Percentiles rank a stretch among this genome's conserved stretches.
These are phyloP conservation scores for Diplosoma virens DNA, from an alignment of 23 tunicate species.

Conservation along the genomic window DNA sequence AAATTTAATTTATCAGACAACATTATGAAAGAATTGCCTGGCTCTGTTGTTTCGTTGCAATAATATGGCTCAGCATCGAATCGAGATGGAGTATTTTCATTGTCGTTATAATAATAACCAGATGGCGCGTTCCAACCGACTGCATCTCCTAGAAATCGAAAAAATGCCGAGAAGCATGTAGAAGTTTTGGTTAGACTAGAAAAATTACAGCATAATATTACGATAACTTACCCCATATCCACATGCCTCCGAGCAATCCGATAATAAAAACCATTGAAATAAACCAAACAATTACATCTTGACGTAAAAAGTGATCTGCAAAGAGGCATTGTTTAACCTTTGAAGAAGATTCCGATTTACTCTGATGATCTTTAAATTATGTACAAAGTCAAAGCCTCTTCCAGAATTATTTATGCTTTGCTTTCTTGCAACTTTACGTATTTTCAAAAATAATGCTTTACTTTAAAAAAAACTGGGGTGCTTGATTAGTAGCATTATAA, in stretches of 20 bases:
- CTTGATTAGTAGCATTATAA: no score
- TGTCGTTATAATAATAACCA: conserved; percentile 61
- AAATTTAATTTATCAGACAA: not conserved
- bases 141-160: conserved; percentile 52
- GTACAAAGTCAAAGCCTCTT: no score
- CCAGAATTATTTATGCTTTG: no score
- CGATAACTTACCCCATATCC: conserved; percentile 85
- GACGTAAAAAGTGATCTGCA: not conserved
- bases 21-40: conserved; percentile 48
- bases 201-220: no score
- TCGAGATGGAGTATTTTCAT: conserved; percentile 33
- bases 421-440: no score
- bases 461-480: no score
- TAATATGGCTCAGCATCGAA: conserved; percentile 71
- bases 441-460: no score
- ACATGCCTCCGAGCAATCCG: conserved; percentile 63
- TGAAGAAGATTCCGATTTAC: no score
- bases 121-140: conserved; percentile 84
- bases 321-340: no score
- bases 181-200: no score
- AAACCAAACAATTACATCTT: conserved; percentile 51
- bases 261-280: conserved; percentile 54
- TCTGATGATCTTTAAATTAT: no score
- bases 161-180: no score
- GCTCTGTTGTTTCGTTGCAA: conserved; percentile 66